Conservation (phyloP, 2,888 invertebrate genomes). For the Aporophyla lueneburgensis region DNA sequence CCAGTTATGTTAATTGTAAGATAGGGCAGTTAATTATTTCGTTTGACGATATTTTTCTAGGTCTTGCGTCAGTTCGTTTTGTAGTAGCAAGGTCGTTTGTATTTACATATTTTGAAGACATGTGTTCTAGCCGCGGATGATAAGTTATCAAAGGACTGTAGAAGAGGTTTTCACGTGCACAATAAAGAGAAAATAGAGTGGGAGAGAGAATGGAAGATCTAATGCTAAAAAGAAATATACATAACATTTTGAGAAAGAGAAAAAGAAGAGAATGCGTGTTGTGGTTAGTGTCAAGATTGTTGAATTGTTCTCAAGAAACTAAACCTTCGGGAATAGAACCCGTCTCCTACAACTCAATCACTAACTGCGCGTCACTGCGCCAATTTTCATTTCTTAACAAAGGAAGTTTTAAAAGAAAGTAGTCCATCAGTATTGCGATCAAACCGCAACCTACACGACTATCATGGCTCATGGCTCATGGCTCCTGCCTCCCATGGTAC, state of each 20-base stretch:
- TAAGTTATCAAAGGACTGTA: neutral
- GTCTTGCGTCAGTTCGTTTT: conserved; percentile 42
- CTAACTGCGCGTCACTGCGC: too few species aligned
- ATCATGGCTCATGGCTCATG: conserved; percentile 13
- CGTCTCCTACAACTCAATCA: neutral
- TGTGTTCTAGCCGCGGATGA: neutral
- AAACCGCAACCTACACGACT: conserved; percentile 53
- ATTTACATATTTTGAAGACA: conserved; percentile 3
- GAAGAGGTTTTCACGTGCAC: neutral
- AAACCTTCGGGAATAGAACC: neutral
- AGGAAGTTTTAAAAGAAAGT: conserved; percentile 25
- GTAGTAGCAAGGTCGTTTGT: conserved; percentile 32
- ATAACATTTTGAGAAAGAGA: neutral
- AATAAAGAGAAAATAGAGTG: neutral
- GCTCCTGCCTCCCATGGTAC: neutral
- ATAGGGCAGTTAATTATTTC: conserved; percentile 34
- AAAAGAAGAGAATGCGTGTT: neutral
- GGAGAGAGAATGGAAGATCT: neutral
- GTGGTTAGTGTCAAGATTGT: neutral
- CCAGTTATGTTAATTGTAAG: conserved; percentile 46
- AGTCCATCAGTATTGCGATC: neutral
- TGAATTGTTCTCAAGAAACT: neutral
- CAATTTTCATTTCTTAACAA: neutral
- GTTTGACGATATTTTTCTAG: conserved; percentile 36
- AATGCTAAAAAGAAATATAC: neutral